Conservation (phyloP, 2,797 vertebrate species). For the Malurus leucopterus region DNA sequence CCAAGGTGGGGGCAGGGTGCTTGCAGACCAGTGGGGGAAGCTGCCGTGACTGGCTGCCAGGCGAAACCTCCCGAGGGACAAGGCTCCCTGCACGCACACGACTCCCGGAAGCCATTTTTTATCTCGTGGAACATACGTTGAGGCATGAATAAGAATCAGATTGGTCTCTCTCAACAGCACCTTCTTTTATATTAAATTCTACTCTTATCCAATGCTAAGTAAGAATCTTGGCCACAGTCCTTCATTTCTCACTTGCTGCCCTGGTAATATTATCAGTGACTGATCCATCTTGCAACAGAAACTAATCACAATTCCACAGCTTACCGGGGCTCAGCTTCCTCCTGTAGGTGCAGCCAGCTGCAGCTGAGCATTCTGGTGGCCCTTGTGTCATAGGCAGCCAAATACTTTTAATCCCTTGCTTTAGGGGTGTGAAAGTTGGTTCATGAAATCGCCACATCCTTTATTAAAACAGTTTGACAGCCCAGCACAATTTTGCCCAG, state of each 20-base stretch:
- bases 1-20: no score
- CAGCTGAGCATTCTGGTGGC: neutral
- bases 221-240: neutral
- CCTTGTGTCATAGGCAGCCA: neutral
- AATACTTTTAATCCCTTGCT: neutral
- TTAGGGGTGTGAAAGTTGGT: no score
- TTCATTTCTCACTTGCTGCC: neutral
- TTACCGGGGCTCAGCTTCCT: neutral
- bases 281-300: neutral
- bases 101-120: no score
- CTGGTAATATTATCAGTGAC: accelerated
- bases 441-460: no score
- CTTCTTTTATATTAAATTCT: neutral
- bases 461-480: no score
- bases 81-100: no score
- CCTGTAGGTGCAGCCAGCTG: neutral
- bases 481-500: no score
- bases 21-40: no score
- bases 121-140: no score
- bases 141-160: no score
- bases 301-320: neutral
- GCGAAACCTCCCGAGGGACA: no score
- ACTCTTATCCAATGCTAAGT: neutral
- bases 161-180: neutral
- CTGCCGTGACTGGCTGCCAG: no score